Evolutionary conservation across 2,113 vertebrate species (phyloP).

Genomic region (Callospermophilus lateralis): DNA sequence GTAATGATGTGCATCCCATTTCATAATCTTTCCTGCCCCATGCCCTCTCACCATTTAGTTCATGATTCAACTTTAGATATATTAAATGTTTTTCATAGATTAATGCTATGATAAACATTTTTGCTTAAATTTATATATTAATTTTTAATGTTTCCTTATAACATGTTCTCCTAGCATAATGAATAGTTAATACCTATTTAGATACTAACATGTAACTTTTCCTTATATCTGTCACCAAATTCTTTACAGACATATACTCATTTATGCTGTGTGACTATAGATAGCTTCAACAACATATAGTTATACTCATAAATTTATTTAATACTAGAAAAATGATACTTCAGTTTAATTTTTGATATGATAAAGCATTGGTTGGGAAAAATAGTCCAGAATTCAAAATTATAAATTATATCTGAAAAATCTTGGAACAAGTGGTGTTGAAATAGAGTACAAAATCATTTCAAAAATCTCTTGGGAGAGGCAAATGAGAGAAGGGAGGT

Average conservation of each 20-base stretch:
- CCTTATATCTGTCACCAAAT: neutral
- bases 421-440: neutral
- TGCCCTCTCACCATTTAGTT: neutral
- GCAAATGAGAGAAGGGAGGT: neutral
- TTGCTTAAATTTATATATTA: neutral
- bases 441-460: neutral
- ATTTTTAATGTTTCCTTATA: constrained; percentile 12
- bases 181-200: neutral
- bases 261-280: neutral
- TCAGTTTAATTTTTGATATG: neutral
- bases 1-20: too few species aligned
- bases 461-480: neutral
- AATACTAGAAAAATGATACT: neutral
- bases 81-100: neutral
- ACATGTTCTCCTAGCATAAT: neutral
- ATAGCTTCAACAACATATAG: neutral
- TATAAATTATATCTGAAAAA: neutral
- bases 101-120: neutral
- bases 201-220: neutral
- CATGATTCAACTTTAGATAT: neutral
- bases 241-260: neutral
- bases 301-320: constrained; percentile 22
- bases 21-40: too few species aligned
- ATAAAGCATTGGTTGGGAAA: neutral
- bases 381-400: constrained; percentile 3